These are phyloP conservation scores for Phacellophora camtschatica DNA, from an alignment of 30 jellyfish, hydroid and myxozoan species.

Conservation along the genomic window DNA sequence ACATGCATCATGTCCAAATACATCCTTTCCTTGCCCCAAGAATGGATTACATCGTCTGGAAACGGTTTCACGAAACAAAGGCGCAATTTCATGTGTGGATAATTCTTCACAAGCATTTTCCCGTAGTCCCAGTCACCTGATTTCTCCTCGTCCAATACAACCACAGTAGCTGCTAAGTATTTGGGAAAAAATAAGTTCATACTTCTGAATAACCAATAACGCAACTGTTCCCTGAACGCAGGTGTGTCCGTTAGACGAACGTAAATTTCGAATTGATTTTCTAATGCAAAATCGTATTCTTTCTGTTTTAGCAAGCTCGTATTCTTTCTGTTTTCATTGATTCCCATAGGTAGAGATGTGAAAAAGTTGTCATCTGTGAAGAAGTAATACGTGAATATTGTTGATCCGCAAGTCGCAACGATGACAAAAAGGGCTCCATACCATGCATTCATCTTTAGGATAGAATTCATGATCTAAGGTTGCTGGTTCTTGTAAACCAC, in stretches of 20 bases:
- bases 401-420: no score
- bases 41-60: conserved; percentile 9
- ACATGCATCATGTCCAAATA: conserved; percentile 50
- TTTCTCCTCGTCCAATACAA: conserved; percentile 36
- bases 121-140: conserved; percentile 22
- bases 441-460: no score
- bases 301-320: no score
- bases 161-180: conserved; percentile 16
- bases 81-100: background rate
- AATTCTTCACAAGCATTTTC: background rate
- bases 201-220: conserved; percentile 28
- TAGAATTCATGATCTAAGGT: no score
- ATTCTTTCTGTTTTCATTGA: no score
- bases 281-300: background rate
- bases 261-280: conserved; percentile 3
- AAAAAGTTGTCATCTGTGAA: no score
- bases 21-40: conserved; percentile 43
- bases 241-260: conserved; percentile 14
- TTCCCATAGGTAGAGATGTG: no score
- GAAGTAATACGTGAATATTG: no score
- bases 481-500: no score
- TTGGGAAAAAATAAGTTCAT: conserved; percentile 33
- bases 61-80: conserved; percentile 16
- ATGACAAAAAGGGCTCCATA: no score
- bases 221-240: background rate